These are phyloP conservation scores for Acromyrmex echinatior DNA, from an alignment of 1,140 invertebrate species.

Conservation along the genomic window DNA sequence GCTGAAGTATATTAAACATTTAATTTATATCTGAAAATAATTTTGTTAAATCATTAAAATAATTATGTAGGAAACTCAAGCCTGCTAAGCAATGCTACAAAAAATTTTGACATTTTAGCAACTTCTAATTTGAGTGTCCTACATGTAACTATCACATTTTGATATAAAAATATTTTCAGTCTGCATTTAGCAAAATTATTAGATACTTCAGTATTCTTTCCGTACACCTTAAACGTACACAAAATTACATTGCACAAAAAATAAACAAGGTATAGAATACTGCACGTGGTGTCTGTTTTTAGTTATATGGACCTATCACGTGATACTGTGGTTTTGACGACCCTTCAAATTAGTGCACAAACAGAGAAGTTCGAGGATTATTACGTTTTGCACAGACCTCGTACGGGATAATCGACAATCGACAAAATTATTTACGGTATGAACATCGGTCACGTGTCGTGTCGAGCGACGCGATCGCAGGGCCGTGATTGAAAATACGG, in stretches of 20 bases:
- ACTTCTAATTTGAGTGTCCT: too few relatives aligned
- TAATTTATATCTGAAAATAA: too few relatives aligned
- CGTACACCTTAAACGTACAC: background rate
- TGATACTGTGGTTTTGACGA: background rate
- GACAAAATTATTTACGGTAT: conserved; percentile 26
- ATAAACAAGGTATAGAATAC: background rate
- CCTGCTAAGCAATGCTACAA: too few relatives aligned
- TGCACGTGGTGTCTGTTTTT: background rate
- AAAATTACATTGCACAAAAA: background rate
- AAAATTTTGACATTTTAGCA: too few relatives aligned
- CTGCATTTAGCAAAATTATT: too few relatives aligned
- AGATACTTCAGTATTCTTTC: too few relatives aligned
- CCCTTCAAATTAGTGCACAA: background rate
- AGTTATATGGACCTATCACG: background rate
- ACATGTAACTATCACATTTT: too few relatives aligned
- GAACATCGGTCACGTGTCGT: background rate
- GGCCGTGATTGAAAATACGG: conserved; percentile 46
- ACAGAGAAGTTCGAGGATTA: background rate
- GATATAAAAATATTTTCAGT: too few relatives aligned
- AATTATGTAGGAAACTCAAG: too few relatives aligned
- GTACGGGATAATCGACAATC: conserved; percentile 32
- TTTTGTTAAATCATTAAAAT: too few relatives aligned
- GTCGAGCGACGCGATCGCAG: conserved; percentile 24
- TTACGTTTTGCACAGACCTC: background rate
- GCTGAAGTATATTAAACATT: too few relatives aligned